Evolutionary conservation across 2,888 invertebrate species (phyloP).

Genomic region (Aspidapion aeneum): DNA sequence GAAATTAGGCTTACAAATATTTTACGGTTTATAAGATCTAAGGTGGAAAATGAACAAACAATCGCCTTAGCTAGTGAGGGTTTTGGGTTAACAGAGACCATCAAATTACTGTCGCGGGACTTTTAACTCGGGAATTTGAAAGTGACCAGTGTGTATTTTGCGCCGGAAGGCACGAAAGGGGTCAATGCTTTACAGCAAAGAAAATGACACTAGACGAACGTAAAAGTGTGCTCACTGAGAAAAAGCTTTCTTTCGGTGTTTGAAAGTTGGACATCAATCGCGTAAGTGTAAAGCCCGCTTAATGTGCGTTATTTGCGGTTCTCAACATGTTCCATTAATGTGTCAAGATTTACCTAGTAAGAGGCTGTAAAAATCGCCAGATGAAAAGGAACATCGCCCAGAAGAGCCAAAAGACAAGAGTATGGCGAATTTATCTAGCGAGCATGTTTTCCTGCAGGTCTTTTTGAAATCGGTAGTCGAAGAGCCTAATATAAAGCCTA

Average conservation of each 20-base stretch:
- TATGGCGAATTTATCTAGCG: slow-evolving; percentile 5
- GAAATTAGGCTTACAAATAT: slow-evolving; percentile 15
- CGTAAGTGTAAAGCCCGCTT: slow-evolving; percentile 25
- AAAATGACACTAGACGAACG: slow-evolving; percentile 1
- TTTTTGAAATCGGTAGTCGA: slow-evolving; percentile 14
- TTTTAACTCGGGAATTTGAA: too few relatives aligned
- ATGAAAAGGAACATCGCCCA: background rate
- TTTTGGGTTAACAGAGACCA: slow-evolving; percentile 5
- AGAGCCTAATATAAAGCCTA: background rate
- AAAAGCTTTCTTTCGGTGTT: slow-evolving; percentile 30
- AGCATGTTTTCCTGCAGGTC: slow-evolving; percentile 18
- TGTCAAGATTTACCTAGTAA: slow-evolving; percentile 24
- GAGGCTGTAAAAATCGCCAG: background rate
- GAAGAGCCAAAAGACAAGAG: too few relatives aligned
- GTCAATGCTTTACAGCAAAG: slow-evolving; percentile 22
- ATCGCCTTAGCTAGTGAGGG: slow-evolving; percentile 24
- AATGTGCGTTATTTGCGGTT: slow-evolving; percentile 30
- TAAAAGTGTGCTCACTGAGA: background rate
- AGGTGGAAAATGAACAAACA: slow-evolving; percentile 29
- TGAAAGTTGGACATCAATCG: slow-evolving; percentile 27
- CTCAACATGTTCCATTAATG: slow-evolving; percentile 29
- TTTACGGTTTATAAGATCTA: slow-evolving; percentile 25
- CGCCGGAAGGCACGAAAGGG: slow-evolving; percentile 20
- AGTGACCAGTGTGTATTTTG: slow-evolving; percentile 26
- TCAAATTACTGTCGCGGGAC: too few relatives aligned